phyloP scores from a whole-genome alignment of 2,888 invertebrate species.

The Noctua janthina region DNA sequence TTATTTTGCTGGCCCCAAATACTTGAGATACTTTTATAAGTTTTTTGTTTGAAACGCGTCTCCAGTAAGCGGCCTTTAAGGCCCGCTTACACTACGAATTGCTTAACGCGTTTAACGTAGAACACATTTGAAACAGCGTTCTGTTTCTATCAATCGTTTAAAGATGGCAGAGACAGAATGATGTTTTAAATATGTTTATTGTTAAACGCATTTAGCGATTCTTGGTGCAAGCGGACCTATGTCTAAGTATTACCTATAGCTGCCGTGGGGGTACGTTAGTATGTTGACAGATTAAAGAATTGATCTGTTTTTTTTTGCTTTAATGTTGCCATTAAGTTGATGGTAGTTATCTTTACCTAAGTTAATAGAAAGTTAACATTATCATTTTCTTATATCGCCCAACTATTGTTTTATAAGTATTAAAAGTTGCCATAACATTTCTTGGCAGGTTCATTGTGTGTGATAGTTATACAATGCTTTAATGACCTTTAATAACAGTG shows the following conservation, averaged over 20 bases:
- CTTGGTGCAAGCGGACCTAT: no score
- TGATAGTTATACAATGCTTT: background rate
- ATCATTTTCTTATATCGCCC: background rate
- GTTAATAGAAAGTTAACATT: background rate
- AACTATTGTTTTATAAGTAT: background rate
- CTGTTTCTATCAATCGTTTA: no score
- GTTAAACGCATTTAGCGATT: no score
- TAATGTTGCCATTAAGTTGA: background rate
- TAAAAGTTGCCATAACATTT: background rate
- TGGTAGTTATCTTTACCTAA: no score
- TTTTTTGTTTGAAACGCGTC: no score
- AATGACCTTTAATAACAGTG: slow-evolving; percentile 5
- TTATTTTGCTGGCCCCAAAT: background rate
- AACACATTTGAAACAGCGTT: no score
- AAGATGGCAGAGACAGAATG: no score
- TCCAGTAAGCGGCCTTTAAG: background rate
- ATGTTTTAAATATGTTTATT: no score
- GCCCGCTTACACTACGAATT: no score
- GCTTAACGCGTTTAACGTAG: no score
- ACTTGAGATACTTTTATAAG: background rate
- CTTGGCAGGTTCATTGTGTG: background rate
- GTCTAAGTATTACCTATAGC: background rate
- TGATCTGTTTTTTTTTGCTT: background rate
- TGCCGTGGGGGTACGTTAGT: background rate
- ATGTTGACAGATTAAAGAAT: background rate